These are phyloP conservation scores for Parasteatoda lunata DNA, from an alignment of 2,888 invertebrate species.

Conservation along the genomic window DNA sequence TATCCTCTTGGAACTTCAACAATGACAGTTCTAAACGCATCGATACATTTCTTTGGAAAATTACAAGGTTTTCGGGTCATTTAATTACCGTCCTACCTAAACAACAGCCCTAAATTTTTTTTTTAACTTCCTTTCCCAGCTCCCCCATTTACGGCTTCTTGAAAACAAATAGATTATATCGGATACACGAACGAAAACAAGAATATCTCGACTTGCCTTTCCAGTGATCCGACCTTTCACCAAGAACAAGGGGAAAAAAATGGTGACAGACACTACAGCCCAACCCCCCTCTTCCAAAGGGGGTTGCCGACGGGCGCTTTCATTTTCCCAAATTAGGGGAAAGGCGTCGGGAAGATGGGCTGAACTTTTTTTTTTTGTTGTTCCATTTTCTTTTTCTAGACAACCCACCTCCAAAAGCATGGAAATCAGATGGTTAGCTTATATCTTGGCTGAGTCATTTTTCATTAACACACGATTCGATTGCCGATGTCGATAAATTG, in stretches of 20 bases:
- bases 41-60: neutral
- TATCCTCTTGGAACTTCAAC: too few relatives aligned
- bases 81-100: neutral
- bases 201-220: constrained; percentile 8
- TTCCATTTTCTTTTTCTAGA: constrained; percentile 2
- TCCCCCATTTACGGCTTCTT: neutral
- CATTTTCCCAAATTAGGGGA: constrained; percentile 33
- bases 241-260: neutral
- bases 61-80: neutral
- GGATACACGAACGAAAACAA: constrained; percentile 8
- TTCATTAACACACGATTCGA: constrained; percentile 53
- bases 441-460: constrained; percentile 51
- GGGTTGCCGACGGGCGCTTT: constrained; percentile 47
- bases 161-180: constrained; percentile 50
- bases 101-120: neutral
- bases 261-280: neutral
- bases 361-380: neutral
- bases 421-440: too few relatives aligned
- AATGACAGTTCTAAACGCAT: neutral
- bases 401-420: neutral
- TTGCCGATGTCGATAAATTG: constrained; percentile 28
- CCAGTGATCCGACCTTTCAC: constrained; percentile 35
- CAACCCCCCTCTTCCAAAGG: constrained; percentile 4
- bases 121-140: neutral
- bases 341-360: constrained; percentile 19